Evolutionary conservation across 2,113 vertebrate genomes (phyloP).

Genomic region (Stictonetta naevosa): DNA sequence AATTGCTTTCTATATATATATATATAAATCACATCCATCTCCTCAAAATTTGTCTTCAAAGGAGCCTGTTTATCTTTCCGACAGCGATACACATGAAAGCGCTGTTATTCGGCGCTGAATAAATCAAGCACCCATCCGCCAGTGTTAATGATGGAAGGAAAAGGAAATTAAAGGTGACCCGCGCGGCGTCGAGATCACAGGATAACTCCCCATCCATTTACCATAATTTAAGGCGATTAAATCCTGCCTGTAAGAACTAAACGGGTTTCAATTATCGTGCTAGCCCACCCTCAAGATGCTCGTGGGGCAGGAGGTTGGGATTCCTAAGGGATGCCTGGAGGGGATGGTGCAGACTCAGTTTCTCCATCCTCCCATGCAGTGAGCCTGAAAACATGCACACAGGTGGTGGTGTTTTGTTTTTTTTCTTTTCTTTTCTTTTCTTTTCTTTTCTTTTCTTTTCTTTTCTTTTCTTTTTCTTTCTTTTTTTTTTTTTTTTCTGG

Average conservation of each 20-base stretch:
- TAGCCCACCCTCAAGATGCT: background rate
- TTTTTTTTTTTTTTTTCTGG: background rate
- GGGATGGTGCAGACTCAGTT: background rate
- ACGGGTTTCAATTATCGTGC: background rate
- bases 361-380: background rate
- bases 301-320: background rate
- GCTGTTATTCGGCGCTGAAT: conserved; percentile 19
- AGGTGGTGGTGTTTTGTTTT: background rate
- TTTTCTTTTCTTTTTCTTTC: background rate
- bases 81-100: conserved; percentile 5
- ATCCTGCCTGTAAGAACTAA: conserved; percentile 15
- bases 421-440: background rate
- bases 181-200: conserved; percentile 39
- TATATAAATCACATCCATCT: background rate
- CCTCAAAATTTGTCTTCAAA: conserved; percentile 24
- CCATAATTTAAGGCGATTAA: conserved; percentile 31
- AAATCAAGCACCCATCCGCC: conserved; percentile 34
- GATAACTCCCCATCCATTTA: background rate
- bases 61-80: conserved; percentile 36
- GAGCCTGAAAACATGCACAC: background rate
- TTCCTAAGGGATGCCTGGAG: background rate
- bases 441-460: background rate
- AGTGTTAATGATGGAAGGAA: conserved; percentile 3
- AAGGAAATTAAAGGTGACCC: conserved; percentile 59
- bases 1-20: background rate